A percentile compares a stretch with the other conserved stretches of the same genome.
phyloP scores from a whole-genome alignment of 2,113 vertebrate genomes.

The Hirundichthys speculiger region DNA sequence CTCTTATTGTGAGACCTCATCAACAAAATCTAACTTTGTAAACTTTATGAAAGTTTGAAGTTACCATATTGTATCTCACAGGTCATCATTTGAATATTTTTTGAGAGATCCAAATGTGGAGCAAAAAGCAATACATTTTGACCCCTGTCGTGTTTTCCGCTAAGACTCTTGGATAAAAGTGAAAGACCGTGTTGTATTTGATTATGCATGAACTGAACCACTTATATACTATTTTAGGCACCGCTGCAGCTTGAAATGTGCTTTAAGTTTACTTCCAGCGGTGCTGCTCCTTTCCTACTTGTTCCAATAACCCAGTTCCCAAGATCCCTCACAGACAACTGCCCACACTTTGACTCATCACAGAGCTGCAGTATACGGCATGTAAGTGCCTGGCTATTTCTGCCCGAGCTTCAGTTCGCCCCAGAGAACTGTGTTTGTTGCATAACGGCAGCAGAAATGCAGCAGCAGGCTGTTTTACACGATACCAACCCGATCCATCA shows the following conservation, averaged over 20 bases:
- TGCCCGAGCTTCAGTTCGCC: slow-evolving; percentile 24
- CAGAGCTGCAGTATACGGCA: slow-evolving; percentile 11
- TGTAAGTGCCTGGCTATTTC: slow-evolving; percentile 6
- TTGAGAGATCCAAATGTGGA: neutral
- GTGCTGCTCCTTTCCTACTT: slow-evolving; percentile 3
- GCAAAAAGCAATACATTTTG: too few relatives aligned
- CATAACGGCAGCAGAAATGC: slow-evolving; percentile 55
- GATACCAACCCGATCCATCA: slow-evolving; percentile 3
- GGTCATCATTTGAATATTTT: too few relatives aligned
- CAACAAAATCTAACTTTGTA: too few relatives aligned
- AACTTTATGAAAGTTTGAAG: too few relatives aligned
- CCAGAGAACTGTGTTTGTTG: slow-evolving; percentile 62
- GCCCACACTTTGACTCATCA: slow-evolving; percentile 38
- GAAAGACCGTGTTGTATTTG: slow-evolving; percentile 33
- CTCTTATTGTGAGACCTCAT: too few relatives aligned
- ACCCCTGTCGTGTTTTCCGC: neutral
- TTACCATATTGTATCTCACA: too few relatives aligned
- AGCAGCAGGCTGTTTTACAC: slow-evolving; percentile 43
- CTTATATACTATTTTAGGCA: slow-evolving; percentile 31
- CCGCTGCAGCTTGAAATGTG: slow-evolving; percentile 9
- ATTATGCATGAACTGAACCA: slow-evolving; percentile 32
- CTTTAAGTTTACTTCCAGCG: slow-evolving; percentile 1
- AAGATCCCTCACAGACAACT: slow-evolving; percentile 15
- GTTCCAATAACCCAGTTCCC: slow-evolving; percentile 49
- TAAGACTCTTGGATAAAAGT: slow-evolving; percentile 10